Conservation (phyloP, 2,888 invertebrate species). For the Germaria angustata region DNA sequence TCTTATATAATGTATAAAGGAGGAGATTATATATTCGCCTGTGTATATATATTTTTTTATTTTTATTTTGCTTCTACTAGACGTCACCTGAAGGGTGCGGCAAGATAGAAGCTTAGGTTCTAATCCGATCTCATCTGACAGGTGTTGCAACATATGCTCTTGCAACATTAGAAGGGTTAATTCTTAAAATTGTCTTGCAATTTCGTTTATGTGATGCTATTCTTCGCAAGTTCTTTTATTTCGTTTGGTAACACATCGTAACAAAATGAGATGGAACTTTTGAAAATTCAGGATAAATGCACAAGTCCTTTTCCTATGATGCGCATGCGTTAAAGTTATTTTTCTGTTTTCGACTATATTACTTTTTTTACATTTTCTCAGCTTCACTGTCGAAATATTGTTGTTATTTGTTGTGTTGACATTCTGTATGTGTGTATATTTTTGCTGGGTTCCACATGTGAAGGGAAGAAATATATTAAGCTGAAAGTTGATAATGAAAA, state of each 20-base stretch:
- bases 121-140: too few relatives aligned
- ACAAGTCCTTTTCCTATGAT: background rate
- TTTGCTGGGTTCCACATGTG: constrained; percentile 22
- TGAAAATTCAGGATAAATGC: constrained; percentile 22
- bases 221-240: constrained; percentile 18
- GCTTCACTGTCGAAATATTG: constrained; percentile 26
- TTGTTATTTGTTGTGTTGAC: constrained; percentile 50
- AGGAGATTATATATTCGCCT: too few relatives aligned
- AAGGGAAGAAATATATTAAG: constrained; percentile 38
- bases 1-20: too few relatives aligned
- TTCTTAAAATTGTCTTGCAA: constrained; percentile 2
- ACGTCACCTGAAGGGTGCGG: too few relatives aligned
- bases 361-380: constrained; percentile 3
- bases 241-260: constrained; percentile 7
- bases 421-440: background rate
- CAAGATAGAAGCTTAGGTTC: too few relatives aligned
- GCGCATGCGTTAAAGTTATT: constrained; percentile 34
- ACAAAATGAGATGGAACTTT: constrained; percentile 28
- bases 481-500: constrained; percentile 14
- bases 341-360: constrained; percentile 50
- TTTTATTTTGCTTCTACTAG: too few relatives aligned
- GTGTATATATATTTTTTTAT: too few relatives aligned
- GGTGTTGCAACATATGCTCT: too few relatives aligned
- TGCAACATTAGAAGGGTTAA: constrained; percentile 26
- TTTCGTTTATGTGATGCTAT: constrained; percentile 38